Percentiles rank a stretch among this genome's conserved stretches.
Evolutionary conservation across 1,140 invertebrate genomes (phyloP).

Genomic region (Dreissena rostriformis): DNA sequence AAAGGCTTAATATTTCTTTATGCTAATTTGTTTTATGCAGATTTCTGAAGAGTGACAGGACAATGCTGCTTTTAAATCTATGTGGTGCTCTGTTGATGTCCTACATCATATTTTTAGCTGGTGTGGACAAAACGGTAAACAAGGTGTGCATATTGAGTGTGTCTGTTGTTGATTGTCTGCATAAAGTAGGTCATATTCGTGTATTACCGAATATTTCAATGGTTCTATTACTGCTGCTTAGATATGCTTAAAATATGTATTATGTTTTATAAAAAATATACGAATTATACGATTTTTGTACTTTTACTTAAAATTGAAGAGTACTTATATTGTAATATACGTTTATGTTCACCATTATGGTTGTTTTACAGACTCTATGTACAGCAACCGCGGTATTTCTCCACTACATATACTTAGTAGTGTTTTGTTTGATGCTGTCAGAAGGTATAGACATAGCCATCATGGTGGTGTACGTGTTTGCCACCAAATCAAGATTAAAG

Average conservation of each 20-base stretch:
- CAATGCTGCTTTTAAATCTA: conserved; percentile 61
- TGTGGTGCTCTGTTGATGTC: conserved; percentile 65
- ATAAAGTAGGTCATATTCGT: no score
- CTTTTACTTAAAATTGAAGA: no score
- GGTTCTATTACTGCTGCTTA: no score
- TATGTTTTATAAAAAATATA: no score
- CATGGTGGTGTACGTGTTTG: conserved; percentile 51
- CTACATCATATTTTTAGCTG: conserved; percentile 64
- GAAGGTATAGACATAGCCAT: conserved; percentile 63
- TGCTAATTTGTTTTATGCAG: conserved; percentile 21
- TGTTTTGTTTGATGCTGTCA: conserved; percentile 68
- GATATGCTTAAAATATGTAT: no score
- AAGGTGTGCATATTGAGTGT: conserved; percentile 58
- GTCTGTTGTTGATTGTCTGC: no score
- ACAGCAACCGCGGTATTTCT: conserved; percentile 60
- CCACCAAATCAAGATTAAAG: conserved; percentile 30
- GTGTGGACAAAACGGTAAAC: conserved; percentile 59
- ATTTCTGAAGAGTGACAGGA: conserved; percentile 57
- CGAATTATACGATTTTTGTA: no score
- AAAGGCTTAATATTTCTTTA: background rate
- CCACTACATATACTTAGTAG: conserved; percentile 66
- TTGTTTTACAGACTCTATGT: no score
- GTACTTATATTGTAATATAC: no score
- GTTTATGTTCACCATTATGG: no score
- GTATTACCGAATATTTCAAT: no score